Evolutionary conservation across 2,797 vertebrate species (phyloP).

Genomic region (Lacerta viridis): DNA sequence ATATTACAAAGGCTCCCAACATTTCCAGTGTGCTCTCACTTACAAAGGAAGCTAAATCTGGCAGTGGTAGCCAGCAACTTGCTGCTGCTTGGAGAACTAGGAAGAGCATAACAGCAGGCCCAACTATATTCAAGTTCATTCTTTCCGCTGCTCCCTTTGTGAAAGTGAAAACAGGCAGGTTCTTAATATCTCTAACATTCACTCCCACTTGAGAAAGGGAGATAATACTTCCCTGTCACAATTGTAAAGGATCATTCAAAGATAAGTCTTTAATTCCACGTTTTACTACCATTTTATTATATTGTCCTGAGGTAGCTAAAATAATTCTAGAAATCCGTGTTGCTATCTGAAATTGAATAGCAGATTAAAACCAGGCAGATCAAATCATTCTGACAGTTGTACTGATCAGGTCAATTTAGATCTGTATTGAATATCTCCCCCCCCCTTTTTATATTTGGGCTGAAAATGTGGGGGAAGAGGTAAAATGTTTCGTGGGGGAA

Average conservation of each 20-base stretch:
- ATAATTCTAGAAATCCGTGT: slow-evolving; percentile 8
- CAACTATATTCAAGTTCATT: neutral
- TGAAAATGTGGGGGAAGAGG: neutral
- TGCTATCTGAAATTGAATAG: slow-evolving; percentile 13
- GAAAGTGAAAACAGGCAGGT: neutral
- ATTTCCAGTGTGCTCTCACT: neutral
- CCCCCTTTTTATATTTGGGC: neutral
- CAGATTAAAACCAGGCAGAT: neutral
- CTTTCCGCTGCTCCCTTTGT: neutral
- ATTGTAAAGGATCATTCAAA: slow-evolving; percentile 13
- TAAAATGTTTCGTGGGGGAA: neutral
- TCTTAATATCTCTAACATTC: neutral
- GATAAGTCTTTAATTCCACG: slow-evolving; percentile 28
- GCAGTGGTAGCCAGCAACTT: neutral
- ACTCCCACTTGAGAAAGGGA: slow-evolving; percentile 10
- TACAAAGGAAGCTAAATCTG: neutral
- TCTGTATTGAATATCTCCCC: neutral
- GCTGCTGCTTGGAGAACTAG: neutral
- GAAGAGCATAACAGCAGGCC: neutral
- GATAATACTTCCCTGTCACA: neutral
- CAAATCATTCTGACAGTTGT: slow-evolving; percentile 12
- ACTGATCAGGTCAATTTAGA: neutral
- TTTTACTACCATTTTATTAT: slow-evolving; percentile 23
- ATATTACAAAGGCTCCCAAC: neutral
- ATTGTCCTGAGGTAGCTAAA: neutral